Base-by-base conservation (phyloP, 1,140 invertebrate genomes). In the Lycorma delicatula region DNA sequence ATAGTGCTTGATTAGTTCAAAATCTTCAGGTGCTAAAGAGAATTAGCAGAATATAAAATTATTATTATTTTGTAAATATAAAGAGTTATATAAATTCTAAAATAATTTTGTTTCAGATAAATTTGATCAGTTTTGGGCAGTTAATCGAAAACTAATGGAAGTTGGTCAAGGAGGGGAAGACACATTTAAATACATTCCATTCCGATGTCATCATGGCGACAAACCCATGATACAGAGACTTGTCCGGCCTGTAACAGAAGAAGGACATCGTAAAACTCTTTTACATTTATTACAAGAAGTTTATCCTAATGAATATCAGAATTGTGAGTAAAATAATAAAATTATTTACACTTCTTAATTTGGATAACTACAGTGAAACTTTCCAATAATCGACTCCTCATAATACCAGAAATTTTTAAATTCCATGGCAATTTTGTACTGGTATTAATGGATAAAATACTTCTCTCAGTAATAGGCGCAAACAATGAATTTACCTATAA, bases 101-200 rank as follows among this genome's bases (percentile, higher is more conserved):
- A 20, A 3, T 44, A 3, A 5, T 44, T 44, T 44, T 2, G 18
- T 73, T 78, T 57, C 71, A 91, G 90, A 98, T 70, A 97, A 96
- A 76, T 99, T 98, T 76, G 95, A 99, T 73, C 94, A 98, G 72
- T 99, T 99, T 74, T 98, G 97, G 96, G 85, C 90, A 5, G 86
- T 98, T 11, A 98, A 98, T 71, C 81, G 90, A 63, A 86, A 91
- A 69, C 73, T 99, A 48, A 98, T 98, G 95, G 93, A 97, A 72
- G 78, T 83, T 7, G 78, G 71, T 58, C 83, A 86, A 27, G 79
- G 79, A 68, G 83, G 87, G 26, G 80, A 79, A 70, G 88, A 93
- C 63, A 79, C 81, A 26, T 97, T 97, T 69, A 92, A 91, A 73
- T 82, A 91, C 71, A 93, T 98, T 80, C 93, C 94, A 54, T 88